Percentiles rank a stretch among this genome's conserved stretches.
These are phyloP conservation scores for Tethea ocularis DNA, from an alignment of 2,888 invertebrate genomes.

Conservation along the genomic window DNA sequence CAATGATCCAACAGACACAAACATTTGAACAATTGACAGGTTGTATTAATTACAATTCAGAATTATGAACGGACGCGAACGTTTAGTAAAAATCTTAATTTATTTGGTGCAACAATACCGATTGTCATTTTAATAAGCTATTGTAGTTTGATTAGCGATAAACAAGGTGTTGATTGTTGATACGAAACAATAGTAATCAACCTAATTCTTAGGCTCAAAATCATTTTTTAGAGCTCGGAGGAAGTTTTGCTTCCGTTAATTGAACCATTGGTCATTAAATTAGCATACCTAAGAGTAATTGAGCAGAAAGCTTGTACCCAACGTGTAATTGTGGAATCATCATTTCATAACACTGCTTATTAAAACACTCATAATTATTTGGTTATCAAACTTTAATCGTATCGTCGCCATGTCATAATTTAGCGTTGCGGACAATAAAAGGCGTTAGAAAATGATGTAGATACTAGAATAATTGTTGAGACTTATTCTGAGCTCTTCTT, in stretches of 20 bases:
- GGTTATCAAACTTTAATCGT: constrained; percentile 15
- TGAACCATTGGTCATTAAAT: neutral
- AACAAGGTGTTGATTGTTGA: constrained; percentile 37
- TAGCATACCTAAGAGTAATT: neutral
- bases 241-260: neutral
- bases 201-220: constrained; percentile 10
- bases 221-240: constrained; percentile 1
- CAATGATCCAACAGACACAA: constrained; percentile 49
- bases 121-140: constrained; percentile 49
- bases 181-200: constrained; percentile 18
- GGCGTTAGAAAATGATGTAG: constrained; percentile 15
- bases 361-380: neutral
- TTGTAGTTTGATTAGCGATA: constrained; percentile 44
- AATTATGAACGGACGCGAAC: constrained; percentile 63
- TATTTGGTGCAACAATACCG: constrained; percentile 30
- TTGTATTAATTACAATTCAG: constrained; percentile 60
- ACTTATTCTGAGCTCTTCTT: constrained; percentile 35
- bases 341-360: neutral
- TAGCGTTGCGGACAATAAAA: constrained; percentile 12
- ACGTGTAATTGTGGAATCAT: neutral
- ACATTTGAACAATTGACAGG: constrained; percentile 59
- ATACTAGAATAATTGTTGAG: constrained; percentile 20
- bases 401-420: neutral
- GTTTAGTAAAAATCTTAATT: constrained; percentile 28
- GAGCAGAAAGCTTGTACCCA: neutral